Evolutionary conservation across 37 sponge, comb jelly and placozoan genomes (phyloP).

Genomic region (Beroe forskalii): DNA sequence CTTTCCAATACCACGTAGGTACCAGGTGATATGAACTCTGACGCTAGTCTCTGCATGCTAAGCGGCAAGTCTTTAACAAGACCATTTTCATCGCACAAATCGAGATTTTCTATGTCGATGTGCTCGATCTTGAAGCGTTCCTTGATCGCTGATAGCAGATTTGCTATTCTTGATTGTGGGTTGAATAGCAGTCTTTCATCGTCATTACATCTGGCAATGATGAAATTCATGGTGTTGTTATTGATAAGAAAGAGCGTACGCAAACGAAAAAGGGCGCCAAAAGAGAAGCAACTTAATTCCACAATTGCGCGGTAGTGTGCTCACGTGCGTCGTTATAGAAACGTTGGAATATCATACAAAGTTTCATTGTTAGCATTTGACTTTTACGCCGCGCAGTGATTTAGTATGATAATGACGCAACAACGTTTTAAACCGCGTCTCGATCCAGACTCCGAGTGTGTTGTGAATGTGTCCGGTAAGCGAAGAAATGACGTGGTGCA

Average conservation of each 20-base stretch:
- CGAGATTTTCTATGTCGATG: not conserved
- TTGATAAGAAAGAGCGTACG: not conserved
- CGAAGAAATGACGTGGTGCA: no score
- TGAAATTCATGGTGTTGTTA: not conserved
- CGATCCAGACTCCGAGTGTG: no score
- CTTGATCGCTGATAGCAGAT: not conserved
- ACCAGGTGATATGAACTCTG: slow-evolving; percentile 21
- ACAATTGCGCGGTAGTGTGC: not conserved
- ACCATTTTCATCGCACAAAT: slow-evolving; percentile 54
- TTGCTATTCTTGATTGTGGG: slow-evolving; percentile 17
- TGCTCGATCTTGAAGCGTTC: not conserved
- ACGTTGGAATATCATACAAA: not conserved
- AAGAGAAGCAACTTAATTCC: no score
- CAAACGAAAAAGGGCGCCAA: not conserved
- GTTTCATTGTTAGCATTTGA: not conserved
- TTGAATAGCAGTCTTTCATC: slow-evolving; percentile 41
- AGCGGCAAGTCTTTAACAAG: slow-evolving; percentile 17
- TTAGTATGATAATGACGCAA: not conserved
- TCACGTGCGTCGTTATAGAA: slow-evolving; percentile 1
- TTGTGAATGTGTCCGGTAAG: no score
- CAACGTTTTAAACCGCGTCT: no score
- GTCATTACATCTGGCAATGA: not conserved
- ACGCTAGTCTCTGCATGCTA: not conserved
- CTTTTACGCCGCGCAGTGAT: slow-evolving; percentile 27
- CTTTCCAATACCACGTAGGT: slow-evolving; percentile 40